Evolutionary conservation across 1,140 invertebrate species (phyloP).

Genomic region (Drosophila kurseongensis): DNA sequence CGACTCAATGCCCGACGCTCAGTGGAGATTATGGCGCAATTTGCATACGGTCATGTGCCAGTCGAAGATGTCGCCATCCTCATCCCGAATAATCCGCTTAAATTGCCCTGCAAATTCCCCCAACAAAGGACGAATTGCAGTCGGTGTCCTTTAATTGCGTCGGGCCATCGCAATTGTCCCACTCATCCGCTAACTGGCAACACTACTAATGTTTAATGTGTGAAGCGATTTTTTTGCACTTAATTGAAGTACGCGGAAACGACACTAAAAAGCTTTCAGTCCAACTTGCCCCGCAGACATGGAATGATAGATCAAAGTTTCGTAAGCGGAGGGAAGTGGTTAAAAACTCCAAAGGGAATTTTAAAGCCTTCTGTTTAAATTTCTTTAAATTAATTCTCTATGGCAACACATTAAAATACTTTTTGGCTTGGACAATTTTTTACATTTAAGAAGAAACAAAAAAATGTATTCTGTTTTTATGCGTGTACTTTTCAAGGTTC

Average conservation of each 20-base stretch:
- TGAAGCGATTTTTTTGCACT: not conserved
- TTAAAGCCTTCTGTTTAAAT: too few relatives aligned
- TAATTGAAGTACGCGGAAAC: conserved; percentile 21
- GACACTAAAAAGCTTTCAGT: conserved; percentile 42
- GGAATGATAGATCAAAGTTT: conserved; percentile 12
- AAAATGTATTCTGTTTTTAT: too few relatives aligned
- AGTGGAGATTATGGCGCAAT: conserved; percentile 43
- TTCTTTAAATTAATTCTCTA: too few relatives aligned
- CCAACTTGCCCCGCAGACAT: not conserved
- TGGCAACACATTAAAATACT: too few relatives aligned
- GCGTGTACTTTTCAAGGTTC: too few relatives aligned
- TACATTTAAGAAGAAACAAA: too few relatives aligned
- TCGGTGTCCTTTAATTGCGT: conserved; percentile 29
- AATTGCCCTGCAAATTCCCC: not conserved
- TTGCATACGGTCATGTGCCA: conserved; percentile 47
- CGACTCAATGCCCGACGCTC: conserved; percentile 43
- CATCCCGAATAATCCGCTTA: conserved; percentile 6
- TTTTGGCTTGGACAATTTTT: too few relatives aligned
- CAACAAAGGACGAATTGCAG: conserved; percentile 6
- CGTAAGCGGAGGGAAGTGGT: not conserved
- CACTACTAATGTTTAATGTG: conserved; percentile 24
- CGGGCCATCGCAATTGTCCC: conserved; percentile 11
- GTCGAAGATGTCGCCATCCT: conserved; percentile 31
- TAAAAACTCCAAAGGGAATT: not conserved
- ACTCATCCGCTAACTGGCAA: conserved; percentile 19